These are phyloP conservation scores for Ambastaia sidthimunki DNA, from an alignment of 2,797 vertebrate species.

Conservation along the genomic window DNA sequence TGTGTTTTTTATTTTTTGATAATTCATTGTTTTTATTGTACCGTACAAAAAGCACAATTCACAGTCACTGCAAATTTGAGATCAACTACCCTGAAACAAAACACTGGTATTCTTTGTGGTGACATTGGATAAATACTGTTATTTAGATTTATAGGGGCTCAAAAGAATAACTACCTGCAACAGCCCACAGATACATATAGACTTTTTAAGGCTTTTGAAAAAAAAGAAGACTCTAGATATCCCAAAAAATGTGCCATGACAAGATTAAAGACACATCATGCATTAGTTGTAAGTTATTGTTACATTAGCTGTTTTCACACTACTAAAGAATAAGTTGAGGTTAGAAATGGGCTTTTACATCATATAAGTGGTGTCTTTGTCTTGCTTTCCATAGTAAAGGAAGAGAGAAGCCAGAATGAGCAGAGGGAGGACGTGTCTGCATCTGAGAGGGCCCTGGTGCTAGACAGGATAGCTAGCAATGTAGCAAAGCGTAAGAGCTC, in stretches of 20 bases:
- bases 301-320: not conserved
- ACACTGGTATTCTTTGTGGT: not conserved
- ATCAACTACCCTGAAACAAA: not conserved
- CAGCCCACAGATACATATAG: not conserved
- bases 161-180: not conserved
- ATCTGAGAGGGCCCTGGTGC: conserved; percentile 95
- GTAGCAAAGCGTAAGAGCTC: conserved; percentile 99
- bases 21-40: not conserved
- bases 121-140: not conserved
- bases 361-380: conserved; percentile 79
- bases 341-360: conserved; percentile 65
- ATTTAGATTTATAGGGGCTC: not conserved
- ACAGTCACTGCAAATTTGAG: not conserved
- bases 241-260: not conserved
- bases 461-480: conserved; percentile 99
- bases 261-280: not conserved
- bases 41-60: not conserved
- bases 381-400: conserved; percentile 95
- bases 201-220: not conserved
- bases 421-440: conserved; percentile 98
- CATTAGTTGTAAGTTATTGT: not conserved
- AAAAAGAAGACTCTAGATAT: not conserved
- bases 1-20: not conserved
- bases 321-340: conserved; percentile 35
- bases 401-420: conserved; percentile 96